phyloP scores from a whole-genome alignment of 2,888 invertebrate genomes.

The Scaptomyza flava region DNA sequence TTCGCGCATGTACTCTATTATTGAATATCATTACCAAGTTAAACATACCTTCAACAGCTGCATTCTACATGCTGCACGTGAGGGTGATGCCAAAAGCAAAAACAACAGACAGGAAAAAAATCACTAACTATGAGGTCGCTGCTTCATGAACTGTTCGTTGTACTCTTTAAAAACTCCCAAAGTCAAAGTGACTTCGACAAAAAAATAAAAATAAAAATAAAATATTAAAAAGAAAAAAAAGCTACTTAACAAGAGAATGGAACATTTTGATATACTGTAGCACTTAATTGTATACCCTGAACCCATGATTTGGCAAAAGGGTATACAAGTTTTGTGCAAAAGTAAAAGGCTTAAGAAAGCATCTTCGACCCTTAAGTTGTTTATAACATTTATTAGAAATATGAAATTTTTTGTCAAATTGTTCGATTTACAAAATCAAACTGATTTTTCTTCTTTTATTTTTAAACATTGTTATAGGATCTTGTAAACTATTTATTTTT shows the following conservation, averaged over 20 bases:
- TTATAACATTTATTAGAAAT: too few species aligned
- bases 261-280: constrained; percentile 5
- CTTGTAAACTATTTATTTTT: too few species aligned
- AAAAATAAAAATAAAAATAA: neutral
- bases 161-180: constrained; percentile 34
- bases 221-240: neutral
- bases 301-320: too few species aligned
- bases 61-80: constrained; percentile 33
- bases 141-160: constrained; percentile 51
- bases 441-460: too few species aligned
- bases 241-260: too few species aligned
- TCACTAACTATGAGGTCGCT: constrained; percentile 51
- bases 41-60: neutral
- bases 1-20: constrained; percentile 66
- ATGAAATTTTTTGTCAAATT: too few species aligned
- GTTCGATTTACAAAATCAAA: too few species aligned
- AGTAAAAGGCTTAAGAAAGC: too few species aligned
- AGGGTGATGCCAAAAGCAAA: constrained; percentile 31
- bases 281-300: neutral
- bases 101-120: constrained; percentile 7
- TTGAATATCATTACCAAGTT: constrained; percentile 74
- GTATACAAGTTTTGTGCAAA: too few species aligned
- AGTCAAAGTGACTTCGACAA: constrained; percentile 53
- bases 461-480: too few species aligned
- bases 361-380: too few species aligned